A percentile compares a stretch with the other conserved stretches of the same genome.
Conservation (phyloP, 2,113 vertebrate genomes). For the Halcyon malimbica region DNA sequence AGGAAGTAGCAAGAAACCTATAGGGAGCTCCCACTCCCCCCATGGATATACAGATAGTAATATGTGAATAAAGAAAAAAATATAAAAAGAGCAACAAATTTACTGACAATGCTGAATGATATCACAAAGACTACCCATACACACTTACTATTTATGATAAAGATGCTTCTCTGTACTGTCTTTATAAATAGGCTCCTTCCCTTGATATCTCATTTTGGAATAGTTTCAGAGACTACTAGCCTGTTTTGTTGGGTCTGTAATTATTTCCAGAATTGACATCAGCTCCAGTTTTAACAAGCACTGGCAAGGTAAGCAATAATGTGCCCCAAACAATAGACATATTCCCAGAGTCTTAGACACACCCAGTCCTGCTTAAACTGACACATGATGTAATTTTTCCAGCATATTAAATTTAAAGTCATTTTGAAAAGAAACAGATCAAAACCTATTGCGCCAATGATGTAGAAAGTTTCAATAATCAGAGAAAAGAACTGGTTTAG, state of each 20-base stretch:
- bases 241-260: background rate
- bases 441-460: background rate
- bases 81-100: background rate
- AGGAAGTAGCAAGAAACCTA: background rate
- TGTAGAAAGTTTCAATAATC: background rate
- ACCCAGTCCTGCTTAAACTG: background rate
- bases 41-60: background rate
- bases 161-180: background rate
- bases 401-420: background rate
- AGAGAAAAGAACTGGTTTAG: background rate
- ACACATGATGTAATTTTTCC: background rate
- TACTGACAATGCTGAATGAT: background rate
- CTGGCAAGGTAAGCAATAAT: background rate
- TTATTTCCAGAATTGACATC: slow-evolving; percentile 26
- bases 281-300: background rate
- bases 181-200: background rate
- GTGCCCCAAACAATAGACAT: background rate
- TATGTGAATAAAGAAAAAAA: background rate
- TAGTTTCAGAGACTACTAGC: background rate
- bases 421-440: background rate
- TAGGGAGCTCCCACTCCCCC: background rate
- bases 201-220: background rate
- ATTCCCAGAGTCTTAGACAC: background rate
- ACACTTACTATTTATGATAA: background rate
- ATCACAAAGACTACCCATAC: background rate